Conservation (phyloP, 1,140 invertebrate species). For the Maconellicoccus hirsutus region DNA sequence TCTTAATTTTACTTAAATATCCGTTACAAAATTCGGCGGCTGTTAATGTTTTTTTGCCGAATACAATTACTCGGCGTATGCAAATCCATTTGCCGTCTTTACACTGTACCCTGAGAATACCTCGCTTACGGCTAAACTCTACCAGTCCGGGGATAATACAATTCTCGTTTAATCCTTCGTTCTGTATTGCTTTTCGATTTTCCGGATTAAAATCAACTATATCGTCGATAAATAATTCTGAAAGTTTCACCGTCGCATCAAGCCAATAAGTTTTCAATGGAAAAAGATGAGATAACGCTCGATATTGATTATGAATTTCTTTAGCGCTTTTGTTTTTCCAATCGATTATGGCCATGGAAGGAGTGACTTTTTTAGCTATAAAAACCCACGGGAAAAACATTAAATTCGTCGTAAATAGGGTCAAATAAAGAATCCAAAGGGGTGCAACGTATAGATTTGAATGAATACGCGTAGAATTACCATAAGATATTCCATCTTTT, state of each 20-base stretch:
- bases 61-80: slow-evolving; percentile 26
- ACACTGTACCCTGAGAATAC: slow-evolving; percentile 28
- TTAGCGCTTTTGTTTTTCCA: slow-evolving; percentile 49
- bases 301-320: slow-evolving; percentile 50
- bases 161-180: not conserved
- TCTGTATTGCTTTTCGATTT: slow-evolving; percentile 10
- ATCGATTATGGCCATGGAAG: slow-evolving; percentile 43
- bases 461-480: too few species aligned
- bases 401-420: not conserved
- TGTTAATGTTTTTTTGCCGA: slow-evolving; percentile 28
- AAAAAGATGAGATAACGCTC: slow-evolving; percentile 51
- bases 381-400: slow-evolving; percentile 32
- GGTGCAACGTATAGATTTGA: too few species aligned
- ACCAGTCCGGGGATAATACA: slow-evolving; percentile 25
- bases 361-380: slow-evolving; percentile 57
- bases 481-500: slow-evolving; percentile 49
- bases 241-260: slow-evolving; percentile 25
- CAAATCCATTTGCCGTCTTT: slow-evolving; percentile 29
- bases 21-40: slow-evolving; percentile 33
- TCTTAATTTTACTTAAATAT: slow-evolving; percentile 28
- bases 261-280: slow-evolving; percentile 42
- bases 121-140: slow-evolving; percentile 27
- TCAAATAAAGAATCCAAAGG: slow-evolving; percentile 17
- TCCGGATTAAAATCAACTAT: not conserved
- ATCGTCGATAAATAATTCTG: slow-evolving; percentile 23